Evolutionary conservation across 2,797 vertebrate genomes (phyloP).

Genomic region (Amniataba percoides): DNA sequence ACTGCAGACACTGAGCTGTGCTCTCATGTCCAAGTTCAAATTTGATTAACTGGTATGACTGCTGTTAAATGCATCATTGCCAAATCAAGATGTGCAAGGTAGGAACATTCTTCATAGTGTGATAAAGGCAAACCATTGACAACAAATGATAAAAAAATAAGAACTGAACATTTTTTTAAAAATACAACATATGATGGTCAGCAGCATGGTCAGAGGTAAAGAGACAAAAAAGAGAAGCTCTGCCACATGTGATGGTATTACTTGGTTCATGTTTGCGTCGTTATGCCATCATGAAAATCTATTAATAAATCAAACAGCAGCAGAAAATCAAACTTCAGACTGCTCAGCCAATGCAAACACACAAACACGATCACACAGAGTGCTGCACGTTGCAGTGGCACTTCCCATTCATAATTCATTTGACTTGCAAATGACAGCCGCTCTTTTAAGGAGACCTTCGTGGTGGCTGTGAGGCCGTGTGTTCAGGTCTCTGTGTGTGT

Average conservation of each 20-base stretch:
- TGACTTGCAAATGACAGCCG: slow-evolving; percentile 61
- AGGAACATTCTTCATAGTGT: not conserved
- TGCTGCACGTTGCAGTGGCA: not conserved
- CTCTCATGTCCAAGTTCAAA: not conserved
- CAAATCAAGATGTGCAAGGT: not conserved
- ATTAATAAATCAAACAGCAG: not conserved
- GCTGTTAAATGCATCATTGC: not conserved
- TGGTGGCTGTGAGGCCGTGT: not conserved
- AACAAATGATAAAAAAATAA: not conserved
- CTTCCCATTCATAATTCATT: slow-evolving; percentile 40
- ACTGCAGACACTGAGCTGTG: not conserved
- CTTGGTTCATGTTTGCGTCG: not conserved
- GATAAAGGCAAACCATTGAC: not conserved
- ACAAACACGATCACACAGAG: not conserved
- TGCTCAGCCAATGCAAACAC: not conserved
- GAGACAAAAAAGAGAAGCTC: not conserved
- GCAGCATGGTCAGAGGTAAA: not conserved
- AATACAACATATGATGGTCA: no score
- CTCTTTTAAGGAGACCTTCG: slow-evolving; percentile 24
- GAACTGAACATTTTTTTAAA: no score
- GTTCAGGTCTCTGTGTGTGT: not conserved
- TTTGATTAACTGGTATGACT: not conserved
- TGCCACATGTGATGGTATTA: not conserved
- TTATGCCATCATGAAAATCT: not conserved
- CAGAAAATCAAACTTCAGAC: not conserved